Evolutionary conservation across 2,113 vertebrate species (phyloP).

Genomic region (Axis porcinus): DNA sequence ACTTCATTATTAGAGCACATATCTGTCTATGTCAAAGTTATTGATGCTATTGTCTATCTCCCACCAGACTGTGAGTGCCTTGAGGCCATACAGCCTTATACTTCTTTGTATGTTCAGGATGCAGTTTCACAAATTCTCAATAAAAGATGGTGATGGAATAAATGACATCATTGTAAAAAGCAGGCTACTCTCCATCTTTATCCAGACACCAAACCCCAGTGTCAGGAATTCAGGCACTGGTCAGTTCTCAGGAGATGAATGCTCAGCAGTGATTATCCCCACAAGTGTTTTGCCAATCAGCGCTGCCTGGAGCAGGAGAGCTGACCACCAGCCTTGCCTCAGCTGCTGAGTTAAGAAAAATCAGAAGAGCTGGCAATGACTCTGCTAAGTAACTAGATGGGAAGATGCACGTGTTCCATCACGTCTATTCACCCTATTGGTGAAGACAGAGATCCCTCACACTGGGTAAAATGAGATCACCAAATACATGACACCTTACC

Average conservation of each 20-base stretch:
- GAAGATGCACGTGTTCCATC: not conserved
- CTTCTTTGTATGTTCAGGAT: not conserved
- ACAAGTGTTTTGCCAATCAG: not conserved
- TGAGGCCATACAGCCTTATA: not conserved
- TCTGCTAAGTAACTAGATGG: not conserved
- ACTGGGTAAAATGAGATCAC: not conserved
- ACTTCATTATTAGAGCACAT: slow-evolving; percentile 19
- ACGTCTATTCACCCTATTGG: not conserved
- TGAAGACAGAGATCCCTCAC: not conserved
- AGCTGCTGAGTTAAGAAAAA: not conserved
- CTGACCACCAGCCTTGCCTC: not conserved
- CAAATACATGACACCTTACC: not conserved
- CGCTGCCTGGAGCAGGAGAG: not conserved
- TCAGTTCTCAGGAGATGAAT: not conserved
- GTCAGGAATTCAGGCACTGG: not conserved
- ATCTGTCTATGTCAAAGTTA: slow-evolving; percentile 3
- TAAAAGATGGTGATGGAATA: not conserved
- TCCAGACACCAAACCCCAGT: not conserved
- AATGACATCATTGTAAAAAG: not conserved
- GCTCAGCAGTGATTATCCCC: not conserved
- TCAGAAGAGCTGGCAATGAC: not conserved
- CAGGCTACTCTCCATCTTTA: not conserved
- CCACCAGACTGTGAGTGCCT: not conserved
- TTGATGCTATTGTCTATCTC: not conserved
- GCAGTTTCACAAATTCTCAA: not conserved